Evolutionary conservation across 2,797 vertebrate species (phyloP).

Genomic region (Mallotus villosus): DNA sequence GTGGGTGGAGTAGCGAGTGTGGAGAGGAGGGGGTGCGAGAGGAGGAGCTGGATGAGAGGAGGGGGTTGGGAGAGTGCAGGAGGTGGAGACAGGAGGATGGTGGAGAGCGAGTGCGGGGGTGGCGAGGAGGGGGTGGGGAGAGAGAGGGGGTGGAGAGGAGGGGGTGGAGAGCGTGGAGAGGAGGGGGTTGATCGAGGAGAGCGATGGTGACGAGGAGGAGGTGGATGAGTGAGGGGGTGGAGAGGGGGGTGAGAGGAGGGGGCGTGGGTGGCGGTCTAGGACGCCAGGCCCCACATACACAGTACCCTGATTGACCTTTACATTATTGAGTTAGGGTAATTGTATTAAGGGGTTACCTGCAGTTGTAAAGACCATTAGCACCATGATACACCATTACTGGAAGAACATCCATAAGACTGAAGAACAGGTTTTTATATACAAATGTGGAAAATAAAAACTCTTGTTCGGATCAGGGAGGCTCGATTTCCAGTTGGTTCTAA

Average conservation of each 20-base stretch:
- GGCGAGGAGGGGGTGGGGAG: background rate
- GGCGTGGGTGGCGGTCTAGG: constrained; percentile 47
- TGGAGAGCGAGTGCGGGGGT: background rate
- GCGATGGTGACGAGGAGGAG: too few species aligned
- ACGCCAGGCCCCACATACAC: constrained; percentile 35
- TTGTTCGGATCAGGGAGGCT: too few species aligned
- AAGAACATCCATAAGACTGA: too few species aligned
- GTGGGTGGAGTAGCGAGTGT: too few species aligned
- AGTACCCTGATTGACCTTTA: constrained; percentile 63
- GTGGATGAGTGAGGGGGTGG: background rate
- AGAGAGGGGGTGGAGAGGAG: background rate
- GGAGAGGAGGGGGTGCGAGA: too few species aligned
- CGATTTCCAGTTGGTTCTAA: too few species aligned
- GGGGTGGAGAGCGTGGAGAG: background rate
- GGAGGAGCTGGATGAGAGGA: too few species aligned
- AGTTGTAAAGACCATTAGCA: constrained; percentile 64
- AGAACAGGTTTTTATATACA: too few species aligned
- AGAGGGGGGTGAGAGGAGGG: background rate
- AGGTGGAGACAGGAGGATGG: too few species aligned
- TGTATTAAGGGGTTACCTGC: constrained; percentile 69
- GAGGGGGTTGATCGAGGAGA: too few species aligned
- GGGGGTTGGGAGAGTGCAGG: too few species aligned
- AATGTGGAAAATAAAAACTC: too few species aligned
- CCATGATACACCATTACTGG: constrained; percentile 62
- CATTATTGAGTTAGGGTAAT: constrained; percentile 71